phyloP scores from a whole-genome alignment of 92 coral and sea anemone genomes.

The Plumapathes pennacea region DNA sequence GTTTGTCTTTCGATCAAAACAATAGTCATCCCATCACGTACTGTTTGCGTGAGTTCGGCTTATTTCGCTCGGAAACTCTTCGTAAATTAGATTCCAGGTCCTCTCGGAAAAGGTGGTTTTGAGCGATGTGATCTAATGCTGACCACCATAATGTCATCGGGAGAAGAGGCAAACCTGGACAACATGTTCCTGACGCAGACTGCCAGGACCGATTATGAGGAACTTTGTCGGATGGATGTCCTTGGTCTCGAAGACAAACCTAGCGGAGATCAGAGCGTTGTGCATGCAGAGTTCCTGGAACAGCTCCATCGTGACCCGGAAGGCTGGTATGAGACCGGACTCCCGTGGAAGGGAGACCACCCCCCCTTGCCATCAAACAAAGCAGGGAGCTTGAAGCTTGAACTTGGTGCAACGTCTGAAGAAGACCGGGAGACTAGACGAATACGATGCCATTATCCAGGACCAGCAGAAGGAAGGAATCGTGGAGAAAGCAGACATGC shows the following conservation, averaged over 20 bases:
- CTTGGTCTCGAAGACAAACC: conserved; percentile 51
- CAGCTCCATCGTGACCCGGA: conserved; percentile 59
- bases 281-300: conserved; percentile 52
- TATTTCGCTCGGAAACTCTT: too few species aligned
- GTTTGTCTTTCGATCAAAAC: too few species aligned
- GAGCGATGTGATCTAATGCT: too few species aligned
- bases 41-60: too few species aligned
- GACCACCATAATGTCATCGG: conserved; percentile 59
- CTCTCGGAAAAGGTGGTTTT: too few species aligned
- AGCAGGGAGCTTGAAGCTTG: conserved; percentile 34
- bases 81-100: too few species aligned
- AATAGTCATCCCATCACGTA: too few species aligned
- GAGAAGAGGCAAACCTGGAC: conserved; percentile 52
- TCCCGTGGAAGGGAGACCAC: conserved; percentile 59
- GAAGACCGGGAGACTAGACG: conserved; percentile 34
- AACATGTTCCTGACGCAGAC: conserved; percentile 45
- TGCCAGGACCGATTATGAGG: conserved; percentile 46
- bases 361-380: conserved; percentile 49
- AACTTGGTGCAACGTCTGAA: conserved; percentile 36
- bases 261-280: conserved; percentile 50
- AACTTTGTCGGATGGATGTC: conserved; percentile 55
- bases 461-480: conserved; percentile 42
- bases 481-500: conserved; percentile 55
- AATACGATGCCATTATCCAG: conserved; percentile 45
- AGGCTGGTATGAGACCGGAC: conserved; percentile 54